Evolutionary conservation across 1,140 invertebrate genomes (phyloP), one percentile per base, ranked within the genome.

Genomic region (Sitophilus oryzae): DNA sequence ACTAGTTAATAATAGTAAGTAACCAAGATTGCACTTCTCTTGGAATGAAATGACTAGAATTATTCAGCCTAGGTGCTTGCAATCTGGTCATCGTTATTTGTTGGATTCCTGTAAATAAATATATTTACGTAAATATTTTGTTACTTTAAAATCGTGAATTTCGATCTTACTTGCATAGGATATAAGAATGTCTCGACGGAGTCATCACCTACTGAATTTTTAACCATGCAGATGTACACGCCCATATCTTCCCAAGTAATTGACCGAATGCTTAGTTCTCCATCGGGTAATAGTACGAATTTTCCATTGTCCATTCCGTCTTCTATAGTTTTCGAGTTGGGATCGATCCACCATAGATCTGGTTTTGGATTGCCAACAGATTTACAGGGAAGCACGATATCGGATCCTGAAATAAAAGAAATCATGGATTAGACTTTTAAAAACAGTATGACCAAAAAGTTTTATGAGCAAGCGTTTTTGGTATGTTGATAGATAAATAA

Each of bases 241-340:
- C 88, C 89, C 88, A 92, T 91, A 66, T 91, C 86, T 10, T 74
- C 71, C 85, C 86, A 93, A 14, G 72, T 74, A 11, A 91, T 67
- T 21, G 79, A 75, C 5, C 73, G 71, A 52, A 93, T 88, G 2
- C 86, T 61, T 2, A 93, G 73, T 62, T 87, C 84, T 0, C 91
- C 91, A 62, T 80, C 83, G 11, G 77, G 72, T 47, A 85, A 73
- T 2, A 87, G 65, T 5, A 44, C 66, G 48, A 84, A 73, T 70
- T 78, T 74, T 40, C 69, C 77, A 68, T 76, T 76, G 43, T 69
- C 77, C 35, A 66, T 69, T n/a, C n/a, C n/a, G n/a, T n/a, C n/a
- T n/a, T n/a, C n/a, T 2, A 85, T 74, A 5, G 74, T 57, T 42
- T 77, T 73, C 10, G 77, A 74, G n/a, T 79, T 72, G 15, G 77